Percentiles rank a stretch among this genome's conserved stretches.
phyloP scores from a whole-genome alignment of 2,888 invertebrate species.

The Mimachlamys varia region DNA sequence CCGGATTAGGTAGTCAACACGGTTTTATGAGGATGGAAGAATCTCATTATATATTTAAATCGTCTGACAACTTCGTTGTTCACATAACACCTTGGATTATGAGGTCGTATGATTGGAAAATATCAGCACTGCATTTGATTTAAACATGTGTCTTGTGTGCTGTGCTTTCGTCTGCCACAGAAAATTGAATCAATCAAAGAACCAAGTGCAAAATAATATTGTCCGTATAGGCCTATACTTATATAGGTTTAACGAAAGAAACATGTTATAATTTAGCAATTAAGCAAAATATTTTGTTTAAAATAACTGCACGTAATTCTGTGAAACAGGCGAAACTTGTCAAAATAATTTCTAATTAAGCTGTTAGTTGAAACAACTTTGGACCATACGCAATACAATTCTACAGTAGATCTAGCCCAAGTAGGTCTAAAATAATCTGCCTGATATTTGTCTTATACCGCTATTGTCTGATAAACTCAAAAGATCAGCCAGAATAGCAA shows the following conservation, averaged over 20 bases:
- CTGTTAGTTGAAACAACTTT: neutral
- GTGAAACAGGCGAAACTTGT: neutral
- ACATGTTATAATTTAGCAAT: too few species aligned
- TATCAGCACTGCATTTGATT: neutral
- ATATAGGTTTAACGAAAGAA: too few species aligned
- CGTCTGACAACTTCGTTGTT: neutral
- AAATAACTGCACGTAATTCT: neutral
- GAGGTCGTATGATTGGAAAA: neutral
- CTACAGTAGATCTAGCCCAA: neutral
- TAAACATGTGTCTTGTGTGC: neutral
- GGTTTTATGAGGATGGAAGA: neutral
- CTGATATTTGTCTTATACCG: neutral
- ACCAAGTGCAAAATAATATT: too few species aligned
- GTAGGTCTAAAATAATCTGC: neutral
- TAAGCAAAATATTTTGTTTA: neutral
- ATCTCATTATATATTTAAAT: neutral
- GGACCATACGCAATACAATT: neutral
- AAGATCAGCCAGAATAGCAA: neutral
- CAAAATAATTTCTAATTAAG: neutral
- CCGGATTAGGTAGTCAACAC: neutral
- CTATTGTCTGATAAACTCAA: neutral
- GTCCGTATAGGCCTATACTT: too few species aligned
- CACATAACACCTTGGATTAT: neutral
- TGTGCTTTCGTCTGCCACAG: neutral
- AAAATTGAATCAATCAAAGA: neutral